Evolutionary conservation across 2,888 invertebrate genomes (phyloP).

Genomic region (Ethmia dodecea): DNA sequence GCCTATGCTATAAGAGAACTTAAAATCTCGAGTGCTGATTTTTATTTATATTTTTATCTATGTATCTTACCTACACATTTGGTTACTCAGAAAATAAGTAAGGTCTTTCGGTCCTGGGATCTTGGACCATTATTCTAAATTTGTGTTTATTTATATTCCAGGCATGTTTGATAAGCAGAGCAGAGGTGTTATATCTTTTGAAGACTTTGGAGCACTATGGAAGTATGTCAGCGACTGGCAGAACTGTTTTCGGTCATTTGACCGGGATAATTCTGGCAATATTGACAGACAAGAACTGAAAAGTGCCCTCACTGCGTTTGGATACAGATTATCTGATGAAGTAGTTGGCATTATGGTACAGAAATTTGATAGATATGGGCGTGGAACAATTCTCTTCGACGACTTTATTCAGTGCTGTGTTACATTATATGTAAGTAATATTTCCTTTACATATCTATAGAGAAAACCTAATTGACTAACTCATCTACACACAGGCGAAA

Average conservation of each 20-base stretch:
- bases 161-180: conserved; percentile 96
- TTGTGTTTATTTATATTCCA: conserved; percentile 49
- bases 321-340: conserved; percentile 90
- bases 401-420: conserved; percentile 99
- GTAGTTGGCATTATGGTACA: conserved; percentile 88
- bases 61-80: conserved; percentile 2
- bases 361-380: conserved; percentile 96
- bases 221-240: conserved; percentile 99
- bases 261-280: conserved; percentile 93
- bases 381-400: conserved; percentile 95
- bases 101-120: no score
- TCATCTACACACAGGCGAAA: no score
- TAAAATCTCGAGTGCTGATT: no score
- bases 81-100: no score
- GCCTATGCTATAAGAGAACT: no score
- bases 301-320: conserved; percentile 93
- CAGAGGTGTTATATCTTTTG: conserved; percentile 93
- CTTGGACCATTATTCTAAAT: background rate
- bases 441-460: no score
- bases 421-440: conserved; percentile 90
- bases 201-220: conserved; percentile 97
- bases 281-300: conserved; percentile 95
- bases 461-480: no score
- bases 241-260: conserved; percentile 95
- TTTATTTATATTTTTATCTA: no score